Evolutionary conservation across 2,888 invertebrate genomes (phyloP), one percentile per base, ranked within the genome.

Genomic region (Drosophila nr. medialis): DNA sequence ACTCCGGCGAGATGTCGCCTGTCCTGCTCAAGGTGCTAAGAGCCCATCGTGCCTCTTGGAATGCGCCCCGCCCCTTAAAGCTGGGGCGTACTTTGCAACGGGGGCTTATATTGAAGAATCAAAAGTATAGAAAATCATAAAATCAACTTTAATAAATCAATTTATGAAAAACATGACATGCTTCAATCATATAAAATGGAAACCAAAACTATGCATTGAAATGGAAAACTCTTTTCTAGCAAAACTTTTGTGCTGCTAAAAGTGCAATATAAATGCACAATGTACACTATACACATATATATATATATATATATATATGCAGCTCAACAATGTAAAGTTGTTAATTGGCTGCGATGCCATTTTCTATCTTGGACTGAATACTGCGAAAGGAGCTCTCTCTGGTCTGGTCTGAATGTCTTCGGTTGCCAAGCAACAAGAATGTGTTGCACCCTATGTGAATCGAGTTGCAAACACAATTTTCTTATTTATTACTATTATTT

Each of bases 1-100:
- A 48, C 27, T 55, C 11, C 34, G 45, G 7, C 15, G 15, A 42
- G 36, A n/a, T 69, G 59, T 45, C 58, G 51, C 48, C 15, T 13
- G 48, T 13, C 30, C 32, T 18, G 54, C 34, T 21, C 61, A 68
- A 75, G 75, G 72, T 74, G 75, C 60, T 53, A 67, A 56, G 60
- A 56, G 51, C 75, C 18, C 53, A 54, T 55, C 53, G 36, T 65
- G 65, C 11, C 11, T 29, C 51, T 50, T 40, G 34, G 49, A 55
- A 21, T 63, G 54, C 34, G 13, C 51, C 51, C 64, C 34, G 8
- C 45, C 51, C 56, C 24, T 50, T 50, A 29, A 4, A 18, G 34
- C 49, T 32, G 10, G 13, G 63, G 38, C 24, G 27, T 32, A 15
- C 24, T 27, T 62, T 36, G 18, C 30, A 11, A 29, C 15, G 42